Evolutionary conservation across 2,797 vertebrate species (phyloP).

Genomic region (Myotis vivesi): DNA sequence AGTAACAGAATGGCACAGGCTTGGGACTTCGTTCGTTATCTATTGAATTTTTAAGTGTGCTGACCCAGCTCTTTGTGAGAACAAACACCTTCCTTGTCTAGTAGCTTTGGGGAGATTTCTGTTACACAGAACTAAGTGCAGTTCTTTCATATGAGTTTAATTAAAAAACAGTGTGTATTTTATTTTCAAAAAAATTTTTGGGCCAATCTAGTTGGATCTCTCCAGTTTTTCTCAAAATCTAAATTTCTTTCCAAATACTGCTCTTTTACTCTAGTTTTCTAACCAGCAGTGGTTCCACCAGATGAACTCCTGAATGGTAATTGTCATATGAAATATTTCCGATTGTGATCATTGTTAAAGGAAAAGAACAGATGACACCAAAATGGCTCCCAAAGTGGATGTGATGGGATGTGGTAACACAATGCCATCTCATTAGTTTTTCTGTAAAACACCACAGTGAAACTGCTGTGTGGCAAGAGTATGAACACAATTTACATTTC

Average conservation of each 20-base stretch:
- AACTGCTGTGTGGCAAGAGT: neutral
- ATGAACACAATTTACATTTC: neutral
- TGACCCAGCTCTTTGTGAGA: neutral
- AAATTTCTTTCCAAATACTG: neutral
- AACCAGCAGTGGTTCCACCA: neutral
- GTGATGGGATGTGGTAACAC: neutral
- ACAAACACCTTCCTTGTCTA: neutral
- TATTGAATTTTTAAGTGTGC: too few relatives aligned
- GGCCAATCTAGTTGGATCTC: neutral
- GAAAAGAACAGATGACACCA: neutral
- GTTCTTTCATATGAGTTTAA: neutral
- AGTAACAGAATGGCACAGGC: neutral
- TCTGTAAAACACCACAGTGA: neutral
- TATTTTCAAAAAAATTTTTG: neutral
- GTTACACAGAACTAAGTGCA: neutral
- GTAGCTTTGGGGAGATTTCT: neutral
- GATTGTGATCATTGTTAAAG: neutral
- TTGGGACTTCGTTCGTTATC: neutral
- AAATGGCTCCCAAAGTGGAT: neutral
- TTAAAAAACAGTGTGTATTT: neutral
- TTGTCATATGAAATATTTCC: neutral
- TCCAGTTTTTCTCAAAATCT: neutral
- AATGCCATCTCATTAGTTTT: neutral
- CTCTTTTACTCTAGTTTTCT: neutral
- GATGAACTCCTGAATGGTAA: neutral